phyloP scores from a whole-genome alignment of 2,797 vertebrate genomes.

The Adelosebastes latens region DNA sequence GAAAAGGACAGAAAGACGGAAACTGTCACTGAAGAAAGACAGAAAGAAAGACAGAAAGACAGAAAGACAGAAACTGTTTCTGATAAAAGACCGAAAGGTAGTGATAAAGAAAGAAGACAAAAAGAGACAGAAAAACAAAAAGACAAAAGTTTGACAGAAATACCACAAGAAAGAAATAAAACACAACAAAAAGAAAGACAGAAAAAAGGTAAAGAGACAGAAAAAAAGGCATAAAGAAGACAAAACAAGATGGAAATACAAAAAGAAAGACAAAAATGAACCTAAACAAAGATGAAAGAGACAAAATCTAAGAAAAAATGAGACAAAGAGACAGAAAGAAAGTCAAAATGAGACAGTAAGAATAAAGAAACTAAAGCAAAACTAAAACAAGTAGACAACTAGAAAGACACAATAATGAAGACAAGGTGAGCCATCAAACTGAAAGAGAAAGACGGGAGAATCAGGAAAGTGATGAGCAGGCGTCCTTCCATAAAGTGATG shows the following conservation, averaged over 20 bases:
- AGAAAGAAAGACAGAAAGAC: neutral
- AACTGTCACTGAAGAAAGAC: neutral
- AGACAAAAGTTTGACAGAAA: too few species aligned
- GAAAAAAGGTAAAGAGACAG: too few species aligned
- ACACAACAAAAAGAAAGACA: too few species aligned
- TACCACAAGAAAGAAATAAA: too few species aligned
- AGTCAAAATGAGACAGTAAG: neutral
- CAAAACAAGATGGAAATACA: too few species aligned
- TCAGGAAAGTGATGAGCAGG: neutral
- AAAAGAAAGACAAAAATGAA: too few species aligned
- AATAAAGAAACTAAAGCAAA: too few species aligned
- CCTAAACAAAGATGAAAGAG: too few species aligned
- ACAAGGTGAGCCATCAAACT: neutral
- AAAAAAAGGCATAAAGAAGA: too few species aligned
- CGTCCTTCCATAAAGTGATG: neutral
- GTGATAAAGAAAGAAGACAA: neutral
- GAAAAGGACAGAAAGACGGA: rapidly evolving
- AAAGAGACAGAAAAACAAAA: too few species aligned
- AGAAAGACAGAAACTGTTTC: neutral
- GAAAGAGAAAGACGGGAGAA: neutral
- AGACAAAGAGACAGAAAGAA: neutral
- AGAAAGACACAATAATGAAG: neutral
- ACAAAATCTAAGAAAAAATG: too few species aligned
- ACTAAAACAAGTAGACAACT: neutral
- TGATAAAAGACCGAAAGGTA: neutral